These are phyloP conservation scores for Homalodisca vitripennis DNA, from an alignment of 1,140 invertebrate genomes.

Conservation along the genomic window DNA sequence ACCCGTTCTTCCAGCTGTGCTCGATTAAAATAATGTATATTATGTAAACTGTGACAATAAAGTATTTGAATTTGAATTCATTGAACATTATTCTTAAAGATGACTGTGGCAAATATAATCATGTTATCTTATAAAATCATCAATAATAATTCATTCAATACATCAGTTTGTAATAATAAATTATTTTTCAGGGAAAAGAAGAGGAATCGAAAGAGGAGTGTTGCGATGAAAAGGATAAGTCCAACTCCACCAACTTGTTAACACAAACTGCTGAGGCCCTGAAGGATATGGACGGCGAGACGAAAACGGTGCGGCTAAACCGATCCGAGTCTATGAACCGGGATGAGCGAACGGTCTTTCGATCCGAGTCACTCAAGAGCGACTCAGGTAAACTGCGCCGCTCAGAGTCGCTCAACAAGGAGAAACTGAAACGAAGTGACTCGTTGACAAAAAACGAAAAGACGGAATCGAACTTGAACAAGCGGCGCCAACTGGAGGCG, in stretches of 20 bases:
- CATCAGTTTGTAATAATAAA: too few species aligned
- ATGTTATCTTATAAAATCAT: too few species aligned
- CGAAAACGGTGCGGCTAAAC: conserved; percentile 45
- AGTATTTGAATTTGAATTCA: too few species aligned
- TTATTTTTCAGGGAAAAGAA: conserved; percentile 32
- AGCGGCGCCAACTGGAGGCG: conserved; percentile 60
- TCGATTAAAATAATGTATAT: too few species aligned
- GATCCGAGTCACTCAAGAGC: conserved; percentile 36
- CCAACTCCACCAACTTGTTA: conserved; percentile 31
- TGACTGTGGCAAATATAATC: too few species aligned
- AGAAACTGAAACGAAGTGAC: conserved; percentile 60
- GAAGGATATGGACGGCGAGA: not conserved
- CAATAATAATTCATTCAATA: too few species aligned
- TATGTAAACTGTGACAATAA: too few species aligned
- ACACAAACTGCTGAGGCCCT: not conserved
- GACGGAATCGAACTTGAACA: conserved; percentile 75
- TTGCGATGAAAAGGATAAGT: conserved; percentile 44
- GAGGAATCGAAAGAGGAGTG: conserved; percentile 46
- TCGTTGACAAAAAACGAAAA: conserved; percentile 77
- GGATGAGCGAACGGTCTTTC: conserved; percentile 44
- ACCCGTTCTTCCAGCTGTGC: too few species aligned
- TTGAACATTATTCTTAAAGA: too few species aligned
- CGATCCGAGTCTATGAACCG: conserved; percentile 63
- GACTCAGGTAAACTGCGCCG: conserved; percentile 38
- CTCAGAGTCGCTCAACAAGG: conserved; percentile 52